Base-by-base conservation (phyloP, 2,113 vertebrate species). In the Semnornis frantzii region DNA sequence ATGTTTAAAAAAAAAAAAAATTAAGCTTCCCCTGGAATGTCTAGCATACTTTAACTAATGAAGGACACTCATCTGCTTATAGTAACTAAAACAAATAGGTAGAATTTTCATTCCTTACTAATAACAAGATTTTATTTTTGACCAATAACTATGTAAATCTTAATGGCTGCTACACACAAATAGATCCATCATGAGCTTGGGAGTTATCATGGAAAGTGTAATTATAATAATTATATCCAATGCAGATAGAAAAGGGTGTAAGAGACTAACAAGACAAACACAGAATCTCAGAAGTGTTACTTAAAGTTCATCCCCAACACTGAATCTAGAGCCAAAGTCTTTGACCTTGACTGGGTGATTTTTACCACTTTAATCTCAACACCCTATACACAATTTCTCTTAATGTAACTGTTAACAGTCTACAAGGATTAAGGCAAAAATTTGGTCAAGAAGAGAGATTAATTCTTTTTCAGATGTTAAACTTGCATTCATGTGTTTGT, bases 121-220 rank as follows among this genome's bases (percentile, higher is more conserved):
- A 74, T 81, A 78, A 63, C 57, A 79, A 87, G 39, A 95, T 85
- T 76, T 73, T 85, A 57, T 60, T 91, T 95, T 94, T 85, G 75
- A 71, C 39, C 60, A 87, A 27, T 82, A 91, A 44, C 34, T 44
- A 76, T 66, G 79, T 59, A 80, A 96, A 94, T 60, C 27, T 46
- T 62, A 80, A 74, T 28, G 48, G 60, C 66, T 90, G 76, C 57
- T 73, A 39, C 44, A 90, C 37, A 80, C 52, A 85, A 76, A 90
- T 30, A 77, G 50, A 64, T 90, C 90, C 64, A 81, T 94, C 85
- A 44, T 70, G 81, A 90, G 82, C 77, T 74, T 74, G 23, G 25
- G 69, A 90, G 60, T 90, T 93, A 93, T 91, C 94, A 88, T 6
- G 4, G 65, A 52, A 57, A 87, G 57, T 71, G 21, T 93, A 94